A percentile compares a stretch with the other conserved stretches of the same genome.
phyloP scores from a whole-genome alignment of 2,113 vertebrate species.

The Otis tarda region DNA sequence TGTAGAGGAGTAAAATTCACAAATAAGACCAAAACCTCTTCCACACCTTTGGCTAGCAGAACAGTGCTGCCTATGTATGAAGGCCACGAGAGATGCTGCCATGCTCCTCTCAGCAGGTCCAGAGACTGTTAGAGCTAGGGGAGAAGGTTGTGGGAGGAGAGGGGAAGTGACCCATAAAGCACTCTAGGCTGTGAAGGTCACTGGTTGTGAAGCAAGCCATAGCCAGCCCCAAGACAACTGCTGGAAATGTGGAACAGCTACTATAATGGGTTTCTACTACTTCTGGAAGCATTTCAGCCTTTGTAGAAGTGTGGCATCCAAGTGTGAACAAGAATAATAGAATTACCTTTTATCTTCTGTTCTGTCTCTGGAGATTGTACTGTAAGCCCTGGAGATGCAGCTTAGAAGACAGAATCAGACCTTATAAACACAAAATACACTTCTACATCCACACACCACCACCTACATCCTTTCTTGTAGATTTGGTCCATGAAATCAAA shows the following conservation, averaged over 20 bases:
- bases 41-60: not conserved
- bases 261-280: not conserved
- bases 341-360: not conserved
- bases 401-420: not conserved
- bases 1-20: not conserved
- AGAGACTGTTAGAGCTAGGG: not conserved
- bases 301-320: rapidly evolving
- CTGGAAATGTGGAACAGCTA: not conserved
- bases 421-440: not conserved
- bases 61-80: not conserved
- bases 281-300: not conserved
- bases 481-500: not conserved
- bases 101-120: not conserved
- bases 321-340: not conserved
- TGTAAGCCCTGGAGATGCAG: not conserved
- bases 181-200: not conserved
- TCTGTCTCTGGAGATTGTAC: not conserved
- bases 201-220: not conserved
- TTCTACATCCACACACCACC: not conserved
- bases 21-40: not conserved
- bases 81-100: not conserved
- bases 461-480: not conserved
- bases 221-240: rapidly evolving
- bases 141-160: not conserved
- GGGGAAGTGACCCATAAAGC: not conserved